Base-by-base conservation (phyloP, 2,888 invertebrate genomes). In the Limnephilus rhombicus region DNA sequence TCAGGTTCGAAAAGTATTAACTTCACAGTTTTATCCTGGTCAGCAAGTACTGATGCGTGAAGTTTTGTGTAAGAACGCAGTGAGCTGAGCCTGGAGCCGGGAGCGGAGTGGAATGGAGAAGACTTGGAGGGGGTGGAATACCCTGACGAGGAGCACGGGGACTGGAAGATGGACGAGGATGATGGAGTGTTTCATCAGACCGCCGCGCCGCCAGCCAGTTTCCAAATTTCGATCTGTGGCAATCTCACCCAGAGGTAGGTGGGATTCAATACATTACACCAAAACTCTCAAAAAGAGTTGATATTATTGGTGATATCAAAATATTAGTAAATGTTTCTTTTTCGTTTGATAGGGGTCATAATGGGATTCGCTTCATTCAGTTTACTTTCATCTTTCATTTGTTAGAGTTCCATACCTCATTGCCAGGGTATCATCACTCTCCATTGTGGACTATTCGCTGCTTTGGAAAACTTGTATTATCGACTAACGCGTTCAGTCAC, bases 201-300 rank as follows among this genome's bases (percentile, higher is more conserved):
- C 7, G 95, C 96, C 0, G 95, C 96, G 93, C 94, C 95, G 94
- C 94, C 96, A 89, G 94, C 96, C 83, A 94, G 96, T 92, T 95
- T 95, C 94, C 95, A 95, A 81, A 94, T 95, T 85, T 96, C 96
- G 12, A 95, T 96, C 90, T 97, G 97, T 93, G 97, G 97, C 49
- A 96, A 97, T 94, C 95, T 97, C 90, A 95, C 96, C 13, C 94
- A 95, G 87, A 95, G 95, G 95, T 95, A 94, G 41, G 49, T 68
- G 15, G 31, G 31, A 4, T 34, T 31, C 82, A 31, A 31, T 15
- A 49, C 13, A 15, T 81, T 31, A 13, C 5, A 29, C 4, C 49
- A 49, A 45, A 7, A 45, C 45, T 45, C 11, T 45, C 45, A 45
- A 45, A 11, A 49, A 49, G 4, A 15, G 15, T 15, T 49, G 15